Percentiles rank a stretch among this genome's conserved stretches.
phyloP scores from a whole-genome alignment of 1,140 invertebrate genomes.

The Drosophila nikananu region DNA sequence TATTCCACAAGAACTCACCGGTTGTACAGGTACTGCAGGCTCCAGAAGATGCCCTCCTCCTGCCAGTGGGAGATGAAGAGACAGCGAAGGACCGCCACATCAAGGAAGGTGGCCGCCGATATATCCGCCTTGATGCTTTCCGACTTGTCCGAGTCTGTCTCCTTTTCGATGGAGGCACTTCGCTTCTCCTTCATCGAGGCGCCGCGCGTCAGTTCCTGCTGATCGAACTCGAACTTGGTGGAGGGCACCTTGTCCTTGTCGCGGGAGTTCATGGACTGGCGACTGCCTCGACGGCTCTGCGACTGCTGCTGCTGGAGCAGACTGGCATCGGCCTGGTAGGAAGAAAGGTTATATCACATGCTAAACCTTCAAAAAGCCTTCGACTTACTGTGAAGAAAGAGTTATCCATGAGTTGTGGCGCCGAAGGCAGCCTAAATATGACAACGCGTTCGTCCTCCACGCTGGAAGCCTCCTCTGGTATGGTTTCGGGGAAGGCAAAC shows the following conservation, averaged over 20 bases:
- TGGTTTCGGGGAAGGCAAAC: constrained; percentile 95
- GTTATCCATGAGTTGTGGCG: constrained; percentile 79
- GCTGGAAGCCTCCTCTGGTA: constrained; percentile 96
- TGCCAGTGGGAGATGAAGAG: constrained; percentile 99
- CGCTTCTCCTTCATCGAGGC: constrained; percentile 86
- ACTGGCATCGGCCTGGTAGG: constrained; percentile 86
- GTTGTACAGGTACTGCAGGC: constrained; percentile 96
- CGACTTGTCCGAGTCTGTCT: constrained; percentile 85
- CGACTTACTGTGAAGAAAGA: constrained; percentile 88
- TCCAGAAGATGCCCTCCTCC: constrained; percentile 99
- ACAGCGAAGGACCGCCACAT: constrained; percentile 97
- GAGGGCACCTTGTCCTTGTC: constrained; percentile 79
- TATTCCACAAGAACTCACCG: constrained; percentile 85
- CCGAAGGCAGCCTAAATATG: constrained; percentile 84
- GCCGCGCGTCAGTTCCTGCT: constrained; percentile 78
- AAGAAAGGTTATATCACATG: neutral
- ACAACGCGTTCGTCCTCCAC: constrained; percentile 96
- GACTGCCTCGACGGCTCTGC: constrained; percentile 80
- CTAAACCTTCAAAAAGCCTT: neutral
- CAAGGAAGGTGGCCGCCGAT: constrained; percentile 96
- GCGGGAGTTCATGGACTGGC: constrained; percentile 78
- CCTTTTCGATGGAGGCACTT: constrained; percentile 87
- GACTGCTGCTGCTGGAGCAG: constrained; percentile 86
- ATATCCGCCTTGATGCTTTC: constrained; percentile 87
- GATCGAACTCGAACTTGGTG: constrained; percentile 84